Conservation (phyloP, 2,888 invertebrate species). For the Teleogryllus oceanicus region DNA sequence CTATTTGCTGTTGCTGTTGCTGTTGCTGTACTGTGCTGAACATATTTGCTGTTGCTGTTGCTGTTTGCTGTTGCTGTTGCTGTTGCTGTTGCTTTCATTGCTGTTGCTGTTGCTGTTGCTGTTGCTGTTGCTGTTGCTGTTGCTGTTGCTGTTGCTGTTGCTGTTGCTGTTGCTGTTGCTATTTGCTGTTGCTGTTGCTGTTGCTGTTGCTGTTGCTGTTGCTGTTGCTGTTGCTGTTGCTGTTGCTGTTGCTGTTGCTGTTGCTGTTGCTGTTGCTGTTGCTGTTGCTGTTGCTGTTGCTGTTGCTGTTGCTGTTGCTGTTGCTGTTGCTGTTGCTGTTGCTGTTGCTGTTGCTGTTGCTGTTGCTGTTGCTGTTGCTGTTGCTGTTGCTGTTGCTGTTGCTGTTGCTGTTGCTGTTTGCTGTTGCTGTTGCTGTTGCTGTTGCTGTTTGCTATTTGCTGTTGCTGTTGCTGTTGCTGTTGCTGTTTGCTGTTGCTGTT, state of each 20-base stretch:
- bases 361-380: constrained; percentile 26
- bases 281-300: constrained; percentile 24
- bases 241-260: constrained; percentile 27
- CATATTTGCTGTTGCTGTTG: background rate
- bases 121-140: constrained; percentile 27
- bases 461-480: too few species aligned
- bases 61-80: too few species aligned
- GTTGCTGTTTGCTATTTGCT: too few species aligned
- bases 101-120: constrained; percentile 27
- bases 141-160: constrained; percentile 27
- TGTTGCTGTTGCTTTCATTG: too few species aligned
- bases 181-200: too few species aligned
- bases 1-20: too few species aligned
- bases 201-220: constrained; percentile 28
- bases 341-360: constrained; percentile 28
- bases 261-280: constrained; percentile 27
- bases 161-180: too few species aligned
- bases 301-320: constrained; percentile 28
- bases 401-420: too few species aligned
- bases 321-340: too few species aligned
- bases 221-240: constrained; percentile 27
- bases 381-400: constrained; percentile 26
- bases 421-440: too few species aligned
- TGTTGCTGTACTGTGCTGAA: background rate
- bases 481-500: constrained; percentile 23